These are phyloP conservation scores for Pammene fasciana DNA, from an alignment of 2,888 invertebrate species.

Conservation along the genomic window DNA sequence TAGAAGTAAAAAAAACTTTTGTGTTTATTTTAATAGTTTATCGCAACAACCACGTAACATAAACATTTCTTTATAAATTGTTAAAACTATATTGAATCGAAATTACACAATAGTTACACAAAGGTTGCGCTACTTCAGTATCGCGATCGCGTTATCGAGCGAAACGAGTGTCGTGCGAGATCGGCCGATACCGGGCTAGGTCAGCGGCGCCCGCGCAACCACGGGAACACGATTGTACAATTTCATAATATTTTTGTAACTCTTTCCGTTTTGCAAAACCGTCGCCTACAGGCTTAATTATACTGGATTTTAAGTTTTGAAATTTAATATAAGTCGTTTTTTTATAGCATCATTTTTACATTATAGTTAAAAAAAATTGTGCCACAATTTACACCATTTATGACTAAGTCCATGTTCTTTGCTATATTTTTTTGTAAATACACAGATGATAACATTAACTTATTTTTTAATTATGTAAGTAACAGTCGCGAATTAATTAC, in stretches of 20 bases:
- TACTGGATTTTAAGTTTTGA: background rate
- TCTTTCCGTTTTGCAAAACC: constrained; percentile 25
- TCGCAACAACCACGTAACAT: background rate
- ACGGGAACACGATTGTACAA: constrained; percentile 37
- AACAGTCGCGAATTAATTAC: too few relatives aligned
- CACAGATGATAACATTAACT: too few relatives aligned
- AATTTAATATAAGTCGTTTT: background rate
- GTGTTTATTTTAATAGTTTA: too few relatives aligned
- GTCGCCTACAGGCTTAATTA: constrained; percentile 6
- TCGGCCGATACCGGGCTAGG: constrained; percentile 32
- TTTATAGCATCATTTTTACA: too few relatives aligned
- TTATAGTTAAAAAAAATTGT: too few relatives aligned
- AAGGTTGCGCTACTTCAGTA: constrained; percentile 37
- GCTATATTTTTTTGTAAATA: too few relatives aligned
- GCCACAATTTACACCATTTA: too few relatives aligned
- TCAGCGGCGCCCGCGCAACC: constrained; percentile 27
- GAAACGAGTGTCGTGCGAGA: constrained; percentile 43
- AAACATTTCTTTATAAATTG: background rate
- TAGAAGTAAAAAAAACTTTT: too few relatives aligned
- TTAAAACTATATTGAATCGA: constrained; percentile 6
- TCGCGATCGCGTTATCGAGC: constrained; percentile 42
- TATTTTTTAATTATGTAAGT: too few relatives aligned
- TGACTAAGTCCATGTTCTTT: too few relatives aligned
- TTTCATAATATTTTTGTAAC: constrained; percentile 37
- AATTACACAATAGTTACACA: constrained; percentile 37